Evolutionary conservation across 2,797 vertebrate genomes (phyloP).

Genomic region (Lateolabrax maculatus): DNA sequence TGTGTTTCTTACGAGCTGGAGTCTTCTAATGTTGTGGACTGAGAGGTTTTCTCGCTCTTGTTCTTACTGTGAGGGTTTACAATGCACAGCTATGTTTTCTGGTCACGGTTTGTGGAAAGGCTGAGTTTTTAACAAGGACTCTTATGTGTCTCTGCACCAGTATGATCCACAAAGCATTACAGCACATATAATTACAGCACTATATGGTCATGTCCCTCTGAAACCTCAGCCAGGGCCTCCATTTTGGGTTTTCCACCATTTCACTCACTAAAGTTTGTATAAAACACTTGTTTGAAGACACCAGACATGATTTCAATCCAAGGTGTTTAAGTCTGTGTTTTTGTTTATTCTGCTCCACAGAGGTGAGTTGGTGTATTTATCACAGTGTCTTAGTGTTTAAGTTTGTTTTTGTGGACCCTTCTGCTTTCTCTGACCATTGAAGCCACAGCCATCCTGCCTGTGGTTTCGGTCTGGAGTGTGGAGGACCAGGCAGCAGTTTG

Average conservation of each 20-base stretch:
- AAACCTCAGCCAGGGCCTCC: constrained; percentile 84
- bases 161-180: constrained; percentile 81
- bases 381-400: constrained; percentile 39
- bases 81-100: constrained; percentile 72
- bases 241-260: constrained; percentile 81
- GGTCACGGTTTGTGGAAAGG: constrained; percentile 70
- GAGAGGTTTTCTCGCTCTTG: constrained; percentile 45
- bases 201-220: constrained; percentile 82
- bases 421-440: constrained; percentile 70
- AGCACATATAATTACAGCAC: constrained; percentile 82
- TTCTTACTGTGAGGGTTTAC: constrained; percentile 55
- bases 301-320: constrained; percentile 39
- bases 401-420: constrained; percentile 70
- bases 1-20: constrained; percentile 37
- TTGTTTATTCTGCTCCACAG: constrained; percentile 40
- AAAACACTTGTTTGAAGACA: constrained; percentile 36
- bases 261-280: constrained; percentile 49
- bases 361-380: constrained; percentile 50
- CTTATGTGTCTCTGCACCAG: constrained; percentile 63
- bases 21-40: constrained; percentile 45
- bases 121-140: constrained; percentile 61
- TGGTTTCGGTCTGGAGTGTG: constrained; percentile 78
- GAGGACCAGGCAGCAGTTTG: constrained; percentile 72
- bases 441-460: constrained; percentile 83
- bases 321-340: constrained; percentile 49